A percentile compares a stretch with the other conserved stretches of the same genome.
phyloP scores from a whole-genome alignment of 2,888 invertebrate genomes.

The Chesias legatella region DNA sequence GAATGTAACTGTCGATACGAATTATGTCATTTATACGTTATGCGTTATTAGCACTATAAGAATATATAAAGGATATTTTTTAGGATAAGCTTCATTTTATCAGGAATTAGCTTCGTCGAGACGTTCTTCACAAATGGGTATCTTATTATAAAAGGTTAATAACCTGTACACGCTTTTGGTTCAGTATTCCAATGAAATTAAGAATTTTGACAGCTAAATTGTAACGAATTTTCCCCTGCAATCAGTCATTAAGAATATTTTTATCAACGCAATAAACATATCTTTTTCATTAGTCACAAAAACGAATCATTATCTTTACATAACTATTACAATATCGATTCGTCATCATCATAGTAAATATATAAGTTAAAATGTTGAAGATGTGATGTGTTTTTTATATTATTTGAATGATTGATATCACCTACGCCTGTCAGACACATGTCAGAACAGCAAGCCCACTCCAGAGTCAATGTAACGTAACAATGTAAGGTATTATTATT shows the following conservation, averaged over 20 bases:
- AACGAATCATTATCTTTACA: slow-evolving; percentile 5
- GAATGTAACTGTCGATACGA: too few relatives aligned
- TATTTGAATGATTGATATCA: slow-evolving; percentile 34
- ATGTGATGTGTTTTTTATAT: slow-evolving; percentile 28
- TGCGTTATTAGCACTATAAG: too few relatives aligned
- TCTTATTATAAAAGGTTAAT: slow-evolving; percentile 30
- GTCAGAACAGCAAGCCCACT: slow-evolving; percentile 17
- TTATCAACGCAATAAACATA: neutral
- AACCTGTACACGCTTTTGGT: slow-evolving; percentile 18
- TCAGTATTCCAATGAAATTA: slow-evolving; percentile 20
- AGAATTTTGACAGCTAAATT: slow-evolving; percentile 6
- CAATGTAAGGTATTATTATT: slow-evolving; percentile 29
- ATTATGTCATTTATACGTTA: too few relatives aligned
- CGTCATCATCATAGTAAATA: slow-evolving; percentile 29
- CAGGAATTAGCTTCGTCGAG: too few relatives aligned
- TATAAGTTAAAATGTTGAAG: slow-evolving; percentile 31
- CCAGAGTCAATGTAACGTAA: slow-evolving; percentile 34
- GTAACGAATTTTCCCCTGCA: slow-evolving; percentile 4
- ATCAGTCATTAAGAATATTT: too few relatives aligned
- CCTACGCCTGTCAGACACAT: slow-evolving; percentile 25
- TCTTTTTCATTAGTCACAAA: too few relatives aligned
- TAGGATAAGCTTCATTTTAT: too few relatives aligned
- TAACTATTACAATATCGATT: slow-evolving; percentile 16
- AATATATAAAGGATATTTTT: too few relatives aligned
- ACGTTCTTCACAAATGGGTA: slow-evolving; percentile 3